Base-by-base conservation (phyloP, 2,797 vertebrate genomes). In the Tauraco hartlaubi region DNA sequence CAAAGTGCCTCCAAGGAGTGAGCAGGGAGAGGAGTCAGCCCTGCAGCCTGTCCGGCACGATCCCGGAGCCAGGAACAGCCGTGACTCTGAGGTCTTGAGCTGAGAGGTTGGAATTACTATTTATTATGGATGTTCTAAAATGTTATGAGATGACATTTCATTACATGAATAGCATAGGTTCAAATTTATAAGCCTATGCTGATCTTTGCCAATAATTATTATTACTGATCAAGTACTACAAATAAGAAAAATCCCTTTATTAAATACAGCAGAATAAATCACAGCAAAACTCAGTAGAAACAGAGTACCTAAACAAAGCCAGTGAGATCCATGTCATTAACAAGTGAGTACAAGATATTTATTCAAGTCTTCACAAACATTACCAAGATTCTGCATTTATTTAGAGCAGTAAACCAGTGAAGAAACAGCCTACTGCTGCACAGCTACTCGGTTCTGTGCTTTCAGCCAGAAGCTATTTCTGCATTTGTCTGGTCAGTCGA, bases 281-380 rank as follows among this genome's bases (percentile, higher is more conserved):
- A 12, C 35, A 78, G 86, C 48, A 44, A 11, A 28, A 26, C 31
- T 12, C 64, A 21, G 54, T 0, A 46, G 75, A 8, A 33, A 22
- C 25, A 18, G 41, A 80, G 77, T 9, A 33, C 9, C n/a, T 15
- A 15, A 13, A 13, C 8, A 29, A 16, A 69, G 51, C 23, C 82
- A 54, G 46, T 0, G 58, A 80, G 90, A 52, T 4, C 20, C 62
- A 16, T 0, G 3, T 1, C 62, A 31, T 1, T 10, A n/a, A 31
- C 0, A 1, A 64, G 17, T 0, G 26, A 49, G 41, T 6, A 33
- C 51, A 12, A 56, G 54, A 8, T 37, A 29, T 68, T 77, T 63
- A 14, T 43, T 26, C 11, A 15, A 25, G 33, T 23, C 48, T n/a
- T 2, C 64, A 29, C 51, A 41, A 39, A 23, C 54, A 31, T 2